phyloP scores from a whole-genome alignment of 2,113 vertebrate species.

The Chloropsis hardwickii region DNA sequence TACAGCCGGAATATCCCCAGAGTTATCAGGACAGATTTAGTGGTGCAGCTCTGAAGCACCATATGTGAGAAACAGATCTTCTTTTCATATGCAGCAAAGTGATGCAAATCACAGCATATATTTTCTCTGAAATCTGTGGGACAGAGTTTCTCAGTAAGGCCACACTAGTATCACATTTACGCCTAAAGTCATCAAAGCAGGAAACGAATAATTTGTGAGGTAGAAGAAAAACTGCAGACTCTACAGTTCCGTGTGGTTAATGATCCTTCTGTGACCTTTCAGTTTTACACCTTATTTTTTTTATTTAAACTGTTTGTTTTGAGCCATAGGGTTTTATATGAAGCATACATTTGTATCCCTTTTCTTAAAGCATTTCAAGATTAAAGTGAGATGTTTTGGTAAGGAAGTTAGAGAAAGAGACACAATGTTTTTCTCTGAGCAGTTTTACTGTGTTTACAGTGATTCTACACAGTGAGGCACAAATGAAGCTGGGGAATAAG shows the following conservation, averaged over 20 bases:
- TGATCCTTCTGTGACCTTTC: conserved; percentile 21
- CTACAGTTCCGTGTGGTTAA: not conserved
- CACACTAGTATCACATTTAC: not conserved
- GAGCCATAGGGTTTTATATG: not conserved
- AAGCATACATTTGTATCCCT: not conserved
- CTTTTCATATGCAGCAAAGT: not conserved
- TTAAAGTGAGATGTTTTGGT: not conserved
- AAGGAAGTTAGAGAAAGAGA: not conserved
- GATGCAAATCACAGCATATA: not conserved
- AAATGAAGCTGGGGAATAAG: not conserved
- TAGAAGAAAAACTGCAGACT: conserved; percentile 18
- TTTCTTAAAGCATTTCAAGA: not conserved
- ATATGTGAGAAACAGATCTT: not conserved
- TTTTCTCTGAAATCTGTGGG: not conserved
- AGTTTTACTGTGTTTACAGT: not conserved
- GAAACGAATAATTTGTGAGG: conserved; percentile 1
- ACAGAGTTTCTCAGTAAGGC: not conserved
- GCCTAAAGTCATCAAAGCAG: not conserved
- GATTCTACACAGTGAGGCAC: not conserved
- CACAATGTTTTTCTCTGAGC: not conserved
- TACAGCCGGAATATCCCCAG: not conserved
- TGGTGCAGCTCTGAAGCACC: not conserved
- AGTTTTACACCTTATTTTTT: conserved; percentile 7
- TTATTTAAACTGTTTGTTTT: conserved; percentile 29
- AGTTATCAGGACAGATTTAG: not conserved